Evolutionary conservation across 2,113 vertebrate species (phyloP).

Genomic region (Helogale parvula): DNA sequence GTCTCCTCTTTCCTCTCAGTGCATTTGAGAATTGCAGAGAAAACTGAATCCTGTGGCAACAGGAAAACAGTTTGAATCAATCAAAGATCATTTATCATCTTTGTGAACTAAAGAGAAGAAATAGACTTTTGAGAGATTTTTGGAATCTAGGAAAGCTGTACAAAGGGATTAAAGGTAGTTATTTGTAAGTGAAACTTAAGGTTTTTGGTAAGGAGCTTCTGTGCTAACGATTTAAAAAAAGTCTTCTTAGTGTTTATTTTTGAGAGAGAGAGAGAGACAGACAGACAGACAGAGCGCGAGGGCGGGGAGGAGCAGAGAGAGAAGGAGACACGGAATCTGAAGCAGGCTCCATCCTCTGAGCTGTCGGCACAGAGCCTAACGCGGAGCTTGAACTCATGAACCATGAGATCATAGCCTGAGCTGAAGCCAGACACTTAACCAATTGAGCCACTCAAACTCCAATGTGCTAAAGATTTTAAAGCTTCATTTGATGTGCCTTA

Average conservation of each 20-base stretch:
- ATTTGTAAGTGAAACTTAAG: neutral
- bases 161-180: neutral
- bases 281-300: too few species aligned
- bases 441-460: too few species aligned
- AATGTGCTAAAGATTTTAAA: neutral
- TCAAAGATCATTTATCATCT: neutral
- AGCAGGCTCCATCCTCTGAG: too few species aligned
- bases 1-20: neutral
- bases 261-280: too few species aligned
- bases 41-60: neutral
- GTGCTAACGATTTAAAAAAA: neutral
- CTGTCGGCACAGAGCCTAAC: too few species aligned
- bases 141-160: neutral
- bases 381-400: too few species aligned
- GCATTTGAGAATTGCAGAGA: neutral
- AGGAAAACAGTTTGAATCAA: neutral
- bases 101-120: slow-evolving; percentile 38
- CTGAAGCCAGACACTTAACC: too few species aligned
- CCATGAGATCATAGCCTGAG: too few species aligned
- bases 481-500: neutral
- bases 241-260: too few species aligned
- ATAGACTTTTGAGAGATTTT: neutral
- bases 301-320: too few species aligned
- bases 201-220: neutral
- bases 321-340: too few species aligned